phyloP scores from a whole-genome alignment of 1,140 invertebrate species.

The Drosophila busckii region DNA sequence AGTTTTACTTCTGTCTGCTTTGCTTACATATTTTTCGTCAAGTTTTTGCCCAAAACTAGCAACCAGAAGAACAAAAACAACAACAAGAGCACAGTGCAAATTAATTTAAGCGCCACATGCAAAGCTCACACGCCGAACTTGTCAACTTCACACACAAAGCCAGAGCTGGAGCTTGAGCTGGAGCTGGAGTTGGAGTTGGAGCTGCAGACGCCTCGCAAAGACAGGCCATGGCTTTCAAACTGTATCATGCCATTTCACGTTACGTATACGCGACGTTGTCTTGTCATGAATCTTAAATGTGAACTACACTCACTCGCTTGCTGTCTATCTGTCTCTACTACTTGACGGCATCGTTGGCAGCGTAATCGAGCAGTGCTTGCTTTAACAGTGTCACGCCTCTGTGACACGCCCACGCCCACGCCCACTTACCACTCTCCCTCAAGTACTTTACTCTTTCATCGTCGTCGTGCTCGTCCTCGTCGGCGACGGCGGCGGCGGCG shows the following conservation, averaged over 20 bases:
- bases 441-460: too few relatives aligned
- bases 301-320: background rate
- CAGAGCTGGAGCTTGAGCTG: too few relatives aligned
- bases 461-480: too few relatives aligned
- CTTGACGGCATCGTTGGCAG: background rate
- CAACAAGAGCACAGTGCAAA: conserved; percentile 36
- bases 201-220: background rate
- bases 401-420: background rate
- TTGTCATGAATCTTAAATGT: conserved; percentile 22
- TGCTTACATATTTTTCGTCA: conserved; percentile 44
- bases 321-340: background rate
- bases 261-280: conserved; percentile 5
- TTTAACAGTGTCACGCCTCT: background rate
- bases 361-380: conserved; percentile 6
- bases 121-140: conserved; percentile 50
- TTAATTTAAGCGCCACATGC: conserved; percentile 67
- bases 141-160: conserved; percentile 36
- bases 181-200: too few relatives aligned
- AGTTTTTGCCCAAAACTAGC: conserved; percentile 28
- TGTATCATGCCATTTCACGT: too few relatives aligned
- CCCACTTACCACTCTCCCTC: too few relatives aligned
- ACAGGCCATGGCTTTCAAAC: background rate
- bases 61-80: conserved; percentile 5
- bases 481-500: too few relatives aligned
- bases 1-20: conserved; percentile 10